Conservation (phyloP, 2,113 vertebrate species). For the Neolamprologus caudopunctatus region DNA sequence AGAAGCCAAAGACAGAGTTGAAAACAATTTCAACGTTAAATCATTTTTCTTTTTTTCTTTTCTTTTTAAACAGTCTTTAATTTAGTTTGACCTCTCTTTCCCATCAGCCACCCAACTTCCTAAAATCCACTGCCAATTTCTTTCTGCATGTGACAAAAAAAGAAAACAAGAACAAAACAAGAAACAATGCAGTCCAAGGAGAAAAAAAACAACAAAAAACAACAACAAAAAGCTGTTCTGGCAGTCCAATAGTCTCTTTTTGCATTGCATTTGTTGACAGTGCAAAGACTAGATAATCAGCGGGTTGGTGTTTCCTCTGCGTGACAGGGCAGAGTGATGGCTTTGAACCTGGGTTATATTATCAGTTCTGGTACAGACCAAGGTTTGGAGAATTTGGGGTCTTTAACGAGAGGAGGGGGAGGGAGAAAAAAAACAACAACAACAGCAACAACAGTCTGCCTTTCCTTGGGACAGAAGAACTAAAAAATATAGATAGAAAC, state of each 20-base stretch:
- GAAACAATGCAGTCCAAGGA: conserved; percentile 49
- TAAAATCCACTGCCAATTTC: conserved; percentile 41
- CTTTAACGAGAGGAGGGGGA: conserved; percentile 6
- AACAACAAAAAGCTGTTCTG: conserved; percentile 37
- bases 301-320: conserved; percentile 62
- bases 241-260: conserved; percentile 63
- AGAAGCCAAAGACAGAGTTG: conserved; percentile 42
- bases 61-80: conserved; percentile 46
- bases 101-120: conserved; percentile 25
- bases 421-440: conserved; percentile 4
- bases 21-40: conserved; percentile 46
- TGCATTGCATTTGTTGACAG: conserved; percentile 68
- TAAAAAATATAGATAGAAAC: conserved; percentile 79
- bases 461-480: conserved; percentile 71
- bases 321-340: conserved; percentile 63
- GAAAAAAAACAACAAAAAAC: background rate
- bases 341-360: conserved; percentile 76
- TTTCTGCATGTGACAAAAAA: conserved; percentile 51
- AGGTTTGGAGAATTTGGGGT: conserved; percentile 43
- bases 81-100: conserved; percentile 53
- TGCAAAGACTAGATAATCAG: conserved; percentile 69
- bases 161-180: background rate
- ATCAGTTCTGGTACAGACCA: conserved; percentile 68
- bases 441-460: conserved; percentile 69
- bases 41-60: conserved; percentile 30